Evolutionary conservation across 2,888 invertebrate genomes (phyloP).

Genomic region (Meteorus cinctellus): DNA sequence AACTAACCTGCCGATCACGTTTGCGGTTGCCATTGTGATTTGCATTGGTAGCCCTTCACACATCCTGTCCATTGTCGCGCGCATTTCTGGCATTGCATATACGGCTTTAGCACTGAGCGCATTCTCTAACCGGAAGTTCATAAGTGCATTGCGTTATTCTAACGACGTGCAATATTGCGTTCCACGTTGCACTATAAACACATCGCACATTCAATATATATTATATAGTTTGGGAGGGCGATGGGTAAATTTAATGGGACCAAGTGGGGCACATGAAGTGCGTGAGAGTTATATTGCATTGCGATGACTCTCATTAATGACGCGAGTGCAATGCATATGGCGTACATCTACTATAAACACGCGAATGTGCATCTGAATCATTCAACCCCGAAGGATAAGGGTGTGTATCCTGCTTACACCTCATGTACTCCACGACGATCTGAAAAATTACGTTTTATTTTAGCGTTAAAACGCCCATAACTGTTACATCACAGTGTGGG

Average conservation of each 20-base stretch:
- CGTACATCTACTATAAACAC: not conserved
- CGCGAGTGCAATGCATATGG: slow-evolving; percentile 45
- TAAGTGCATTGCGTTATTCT: slow-evolving; percentile 56
- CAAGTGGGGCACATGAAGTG: not conserved
- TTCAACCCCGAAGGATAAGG: slow-evolving; percentile 14
- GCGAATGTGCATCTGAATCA: not conserved
- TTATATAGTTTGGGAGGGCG: not conserved
- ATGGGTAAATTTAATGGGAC: slow-evolving; percentile 3
- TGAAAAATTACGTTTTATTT: not conserved
- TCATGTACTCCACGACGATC: not conserved
- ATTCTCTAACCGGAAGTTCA: slow-evolving; percentile 52
- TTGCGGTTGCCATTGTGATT: slow-evolving; percentile 71
- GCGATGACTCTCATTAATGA: slow-evolving; percentile 53
- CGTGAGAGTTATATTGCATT: slow-evolving; percentile 8
- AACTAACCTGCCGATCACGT: slow-evolving; percentile 64
- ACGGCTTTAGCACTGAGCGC: not conserved
- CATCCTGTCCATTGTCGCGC: slow-evolving; percentile 70
- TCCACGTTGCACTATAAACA: slow-evolving; percentile 27
- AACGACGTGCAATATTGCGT: slow-evolving; percentile 44
- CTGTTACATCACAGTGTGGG: not conserved
- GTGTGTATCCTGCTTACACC: not conserved
- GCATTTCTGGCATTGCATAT: slow-evolving; percentile 19
- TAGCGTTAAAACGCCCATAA: not conserved
- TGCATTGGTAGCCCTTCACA: slow-evolving; percentile 67
- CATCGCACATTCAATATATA: not conserved